Percentiles rank a stretch among this genome's conserved stretches.
phyloP scores from a whole-genome alignment of 2,888 invertebrate genomes.

The Dicycla oo region DNA sequence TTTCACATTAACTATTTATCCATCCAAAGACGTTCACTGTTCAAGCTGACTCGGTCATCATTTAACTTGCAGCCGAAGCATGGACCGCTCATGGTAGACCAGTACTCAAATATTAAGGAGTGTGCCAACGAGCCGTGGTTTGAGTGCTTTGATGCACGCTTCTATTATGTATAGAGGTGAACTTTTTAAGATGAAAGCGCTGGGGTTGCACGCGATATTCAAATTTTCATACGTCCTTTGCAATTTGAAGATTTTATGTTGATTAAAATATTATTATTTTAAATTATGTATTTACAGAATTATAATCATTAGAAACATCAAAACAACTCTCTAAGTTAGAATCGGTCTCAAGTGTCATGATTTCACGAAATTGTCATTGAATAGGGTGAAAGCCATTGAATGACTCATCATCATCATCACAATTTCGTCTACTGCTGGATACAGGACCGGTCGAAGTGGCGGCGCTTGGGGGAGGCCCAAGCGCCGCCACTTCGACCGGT shows the following conservation, averaged over 20 bases:
- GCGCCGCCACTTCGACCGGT: no score
- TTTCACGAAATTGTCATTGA: no score
- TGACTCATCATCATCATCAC: no score
- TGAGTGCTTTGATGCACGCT: neutral
- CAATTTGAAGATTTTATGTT: neutral
- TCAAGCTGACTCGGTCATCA: neutral
- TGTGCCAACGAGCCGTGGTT: neutral
- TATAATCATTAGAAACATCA: no score
- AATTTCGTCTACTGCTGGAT: no score
- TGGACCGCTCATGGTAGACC: constrained; percentile 2
- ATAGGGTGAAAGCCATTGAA: no score
- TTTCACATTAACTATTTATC: neutral
- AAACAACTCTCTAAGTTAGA: no score
- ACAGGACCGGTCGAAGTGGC: no score
- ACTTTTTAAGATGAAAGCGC: neutral
- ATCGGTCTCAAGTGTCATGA: no score
- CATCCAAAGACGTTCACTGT: neutral
- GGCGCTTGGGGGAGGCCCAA: no score
- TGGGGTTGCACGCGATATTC: neutral
- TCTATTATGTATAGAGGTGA: constrained; percentile 11
- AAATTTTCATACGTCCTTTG: neutral
- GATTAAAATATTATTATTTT: neutral
- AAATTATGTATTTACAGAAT: neutral
- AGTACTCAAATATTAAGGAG: constrained; percentile 42
- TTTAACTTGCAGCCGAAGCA: constrained; percentile 25